Evolutionary conservation across 2,113 vertebrate genomes (phyloP).

Genomic region (Grus americana): DNA sequence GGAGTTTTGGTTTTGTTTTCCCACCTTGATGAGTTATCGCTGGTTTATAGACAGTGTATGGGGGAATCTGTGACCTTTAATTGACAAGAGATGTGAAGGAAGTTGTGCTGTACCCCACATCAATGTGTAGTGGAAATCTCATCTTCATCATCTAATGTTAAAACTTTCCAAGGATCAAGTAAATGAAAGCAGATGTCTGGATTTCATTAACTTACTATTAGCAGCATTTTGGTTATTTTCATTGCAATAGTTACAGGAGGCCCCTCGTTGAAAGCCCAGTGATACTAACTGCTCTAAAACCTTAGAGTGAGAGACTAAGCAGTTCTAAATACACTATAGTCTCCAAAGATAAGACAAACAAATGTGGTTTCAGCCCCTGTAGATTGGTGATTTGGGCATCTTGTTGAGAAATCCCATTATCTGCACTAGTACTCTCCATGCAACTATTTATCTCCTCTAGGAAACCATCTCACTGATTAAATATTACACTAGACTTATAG

Average conservation of each 20-base stretch:
- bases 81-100: background rate
- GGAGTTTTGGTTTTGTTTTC: background rate
- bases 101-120: background rate
- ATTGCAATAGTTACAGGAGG: background rate
- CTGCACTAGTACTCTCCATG: background rate
- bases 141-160: background rate
- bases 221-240: background rate
- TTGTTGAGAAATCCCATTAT: background rate
- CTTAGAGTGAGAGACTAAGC: background rate
- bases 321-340: background rate
- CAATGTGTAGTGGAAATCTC: background rate
- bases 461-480: background rate
- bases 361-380: background rate
- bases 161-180: background rate
- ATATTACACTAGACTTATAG: background rate
- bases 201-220: background rate
- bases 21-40: background rate
- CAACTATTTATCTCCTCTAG: background rate
- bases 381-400: background rate
- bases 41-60: background rate
- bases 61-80: background rate
- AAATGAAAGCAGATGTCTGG: background rate
- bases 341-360: background rate
- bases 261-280: rapidly evolving
- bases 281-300: background rate